phyloP scores from a whole-genome alignment of 1,140 invertebrate species.

The Maconellicoccus hirsutus region DNA sequence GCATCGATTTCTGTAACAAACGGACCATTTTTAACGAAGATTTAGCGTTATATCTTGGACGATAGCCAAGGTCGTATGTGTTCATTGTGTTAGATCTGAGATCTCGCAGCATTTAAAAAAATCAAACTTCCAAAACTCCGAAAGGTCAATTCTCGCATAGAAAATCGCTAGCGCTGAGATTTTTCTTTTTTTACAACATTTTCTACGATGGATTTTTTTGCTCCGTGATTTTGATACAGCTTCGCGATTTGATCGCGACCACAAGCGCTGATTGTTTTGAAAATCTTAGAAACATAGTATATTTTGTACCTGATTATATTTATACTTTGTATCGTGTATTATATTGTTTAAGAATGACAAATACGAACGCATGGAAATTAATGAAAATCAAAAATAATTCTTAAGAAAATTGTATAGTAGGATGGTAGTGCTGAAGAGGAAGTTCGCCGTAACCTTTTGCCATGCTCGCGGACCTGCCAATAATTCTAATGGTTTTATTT shows the following conservation, averaged over 20 bases:
- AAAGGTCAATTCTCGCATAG: neutral
- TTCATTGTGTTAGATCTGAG: neutral
- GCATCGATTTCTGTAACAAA: neutral
- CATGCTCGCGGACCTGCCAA: no score
- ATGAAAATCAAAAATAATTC: neutral
- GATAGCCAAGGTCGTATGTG: neutral
- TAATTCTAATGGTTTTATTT: no score
- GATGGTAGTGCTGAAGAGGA: no score
- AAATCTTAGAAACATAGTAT: neutral
- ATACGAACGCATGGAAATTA: neutral
- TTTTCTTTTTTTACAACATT: neutral
- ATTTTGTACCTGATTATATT: slow-evolving; percentile 8
- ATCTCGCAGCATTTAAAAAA: slow-evolving; percentile 2
- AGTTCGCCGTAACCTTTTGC: no score
- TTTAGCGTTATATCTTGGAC: no score
- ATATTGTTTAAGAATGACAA: neutral
- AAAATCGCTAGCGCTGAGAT: neutral
- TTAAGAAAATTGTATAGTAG: neutral
- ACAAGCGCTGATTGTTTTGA: neutral
- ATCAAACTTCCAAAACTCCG: neutral
- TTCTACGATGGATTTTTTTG: neutral
- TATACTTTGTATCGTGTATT: neutral
- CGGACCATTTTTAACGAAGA: neutral
- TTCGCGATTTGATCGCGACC: neutral
- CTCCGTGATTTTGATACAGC: neutral